Evolutionary conservation across 2,888 invertebrate genomes (phyloP), one percentile per base, ranked within the genome.

Genomic region (Cryptosula pallasiana): DNA sequence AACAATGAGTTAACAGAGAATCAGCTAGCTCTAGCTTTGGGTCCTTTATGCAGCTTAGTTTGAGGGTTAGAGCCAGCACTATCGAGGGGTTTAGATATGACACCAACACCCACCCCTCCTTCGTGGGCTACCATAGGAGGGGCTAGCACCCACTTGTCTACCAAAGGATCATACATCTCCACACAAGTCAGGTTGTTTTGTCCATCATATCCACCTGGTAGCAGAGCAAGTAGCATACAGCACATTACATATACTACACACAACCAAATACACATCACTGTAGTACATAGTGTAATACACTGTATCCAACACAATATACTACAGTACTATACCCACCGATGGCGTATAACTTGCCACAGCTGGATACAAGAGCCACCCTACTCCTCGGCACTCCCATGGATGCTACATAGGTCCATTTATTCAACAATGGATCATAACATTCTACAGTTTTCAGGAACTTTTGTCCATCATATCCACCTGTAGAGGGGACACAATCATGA

Each of bases 61-160:
- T 32, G 20, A 25, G 9, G 25, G 1, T 13, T 9, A 13, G 63
- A 20, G n/a, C 32, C 72, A 35, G 72, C 69, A 32, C 58, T 55
- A 55, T 78, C 34, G 32, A 63, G 32, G 32, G 63, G 29, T 63
- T 63, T 73, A 3, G 90, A 90, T 77, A 93, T 90, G 2, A 93
- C 92, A 0, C 92, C 93, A 32, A 92, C 91, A n/a, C 93, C 93
- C 0, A 94, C 93, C 0, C 93, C 93, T 0, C 93, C 94, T 82
- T 93, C 93, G 81, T 94, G 94, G 0, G 91, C 92, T 77, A 90
- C 89, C 92, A 93, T 93, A 0, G 90, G 87, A 1, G 90, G 88
- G 23, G 90, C 90, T 81, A 90, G 90, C 1, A 87, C 76, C 87
- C 76, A 77, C 54, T 32, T 55, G 57, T 77, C 72, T 35, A 34